Percentiles rank a stretch among this genome's conserved stretches.
These are phyloP conservation scores for Semotilus atromaculatus DNA, from an alignment of 2,797 vertebrate genomes.

Conservation along the genomic window DNA sequence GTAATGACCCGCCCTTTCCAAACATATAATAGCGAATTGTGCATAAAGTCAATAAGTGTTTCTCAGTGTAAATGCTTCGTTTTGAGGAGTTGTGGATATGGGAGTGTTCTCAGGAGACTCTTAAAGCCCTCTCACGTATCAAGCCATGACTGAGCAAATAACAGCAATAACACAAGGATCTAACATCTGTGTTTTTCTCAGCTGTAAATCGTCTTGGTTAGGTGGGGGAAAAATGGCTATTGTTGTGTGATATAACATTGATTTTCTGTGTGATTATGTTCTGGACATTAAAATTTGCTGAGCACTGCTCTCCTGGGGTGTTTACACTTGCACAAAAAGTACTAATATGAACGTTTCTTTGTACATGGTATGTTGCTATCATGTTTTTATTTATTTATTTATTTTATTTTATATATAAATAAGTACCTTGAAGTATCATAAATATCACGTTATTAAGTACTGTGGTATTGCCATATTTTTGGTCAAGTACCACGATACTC, in stretches of 20 bases:
- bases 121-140: slow-evolving; percentile 12
- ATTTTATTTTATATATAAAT: background rate
- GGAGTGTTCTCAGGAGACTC: slow-evolving; percentile 16
- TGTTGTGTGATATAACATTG: background rate
- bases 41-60: slow-evolving; percentile 6
- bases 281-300: background rate
- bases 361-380: background rate
- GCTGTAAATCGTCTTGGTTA: background rate
- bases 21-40: slow-evolving; percentile 2
- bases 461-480: background rate
- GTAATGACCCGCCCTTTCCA: slow-evolving; percentile 45
- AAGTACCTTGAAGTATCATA: background rate
- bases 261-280: background rate
- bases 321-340: background rate
- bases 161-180: background rate
- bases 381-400: background rate
- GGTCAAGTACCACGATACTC: background rate
- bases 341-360: background rate
- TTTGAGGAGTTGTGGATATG: background rate
- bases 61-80: background rate
- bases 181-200: background rate
- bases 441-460: background rate
- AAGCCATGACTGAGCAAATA: slow-evolving; percentile 38
- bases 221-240: background rate
- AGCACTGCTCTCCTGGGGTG: background rate